A percentile compares a stretch with the other conserved stretches of the same genome.
Evolutionary conservation across 2,888 invertebrate species (phyloP).

Genomic region (Megamerina dolium): DNA sequence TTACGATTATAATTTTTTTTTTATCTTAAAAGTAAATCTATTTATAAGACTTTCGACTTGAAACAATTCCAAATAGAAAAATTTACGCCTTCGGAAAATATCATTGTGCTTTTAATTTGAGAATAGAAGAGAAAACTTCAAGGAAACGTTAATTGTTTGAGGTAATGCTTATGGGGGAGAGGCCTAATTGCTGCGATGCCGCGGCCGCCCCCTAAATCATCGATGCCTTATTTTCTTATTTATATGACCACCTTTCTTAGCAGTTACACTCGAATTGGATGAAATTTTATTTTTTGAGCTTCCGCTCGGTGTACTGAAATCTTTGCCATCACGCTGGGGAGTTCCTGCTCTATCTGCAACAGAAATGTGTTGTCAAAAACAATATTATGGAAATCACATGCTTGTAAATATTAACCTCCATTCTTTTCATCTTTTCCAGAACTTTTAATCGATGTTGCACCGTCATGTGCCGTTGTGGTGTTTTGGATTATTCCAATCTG

Average conservation of each 20-base stretch:
- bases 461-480: constrained; percentile 46
- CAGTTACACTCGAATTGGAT: constrained; percentile 47
- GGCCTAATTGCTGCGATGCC: constrained; percentile 13
- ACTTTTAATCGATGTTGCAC: constrained; percentile 39
- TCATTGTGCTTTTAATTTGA: too few relatives aligned
- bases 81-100: too few relatives aligned
- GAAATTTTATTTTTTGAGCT: constrained; percentile 56
- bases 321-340: constrained; percentile 38
- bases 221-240: constrained; percentile 79
- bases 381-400: background rate
- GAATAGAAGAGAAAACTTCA: too few relatives aligned
- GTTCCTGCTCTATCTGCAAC: constrained; percentile 23
- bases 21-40: too few relatives aligned
- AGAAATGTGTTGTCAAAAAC: background rate
- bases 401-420: constrained; percentile 22
- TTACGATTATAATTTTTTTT: too few relatives aligned
- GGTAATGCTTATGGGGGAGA: background rate
- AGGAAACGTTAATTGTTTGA: too few relatives aligned
- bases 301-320: constrained; percentile 34
- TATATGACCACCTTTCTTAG: constrained; percentile 64
- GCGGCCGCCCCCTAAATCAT: constrained; percentile 49
- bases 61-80: too few relatives aligned
- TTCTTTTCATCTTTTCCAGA: constrained; percentile 45
- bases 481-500: constrained; percentile 54
- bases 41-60: too few relatives aligned